Evolutionary conservation across 2,888 invertebrate genomes (phyloP), one percentile per base, ranked within the genome.

Genomic region (Drosophila buzzatii): DNA sequence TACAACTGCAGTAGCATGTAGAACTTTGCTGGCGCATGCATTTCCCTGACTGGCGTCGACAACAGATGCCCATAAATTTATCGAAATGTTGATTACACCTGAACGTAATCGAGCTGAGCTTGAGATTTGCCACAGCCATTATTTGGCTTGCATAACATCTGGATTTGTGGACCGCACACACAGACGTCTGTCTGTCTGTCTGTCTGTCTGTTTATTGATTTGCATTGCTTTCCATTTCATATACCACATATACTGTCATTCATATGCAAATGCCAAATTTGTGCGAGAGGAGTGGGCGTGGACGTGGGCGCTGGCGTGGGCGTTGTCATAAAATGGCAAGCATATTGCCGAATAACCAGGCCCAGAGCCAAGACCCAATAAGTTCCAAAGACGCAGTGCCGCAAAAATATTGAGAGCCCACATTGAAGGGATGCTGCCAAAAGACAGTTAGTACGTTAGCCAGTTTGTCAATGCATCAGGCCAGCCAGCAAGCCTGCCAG

Each of bases 231-330:
- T 81, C 73, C 37, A 59, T 81, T 79, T 79, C 79, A 79, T 78
- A 73, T 74, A 33, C 49, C 49, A 44, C 3, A 14, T 23, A 41
- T 8, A 23, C 16, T 45, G 45, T 45, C 59, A 82, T 82, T 81
- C 82, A 81, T 75, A 80, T 81, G 80, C 83, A 81, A 83, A 81
- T 81, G 71, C 69, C 77, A 64, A 61, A 44, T 47, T n/a, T 60
- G 62, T 74, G 44, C n/a, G 57, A 23, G 23, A 23, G 23, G 23
- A 23, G 35, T 23, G 23, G 35, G 41, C 12, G 58, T 52, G 59
- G 20, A 2, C 1, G 45, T 14, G 51, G 35, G 53, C 10, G 53
- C 58, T 51, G 79, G n/a, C 52, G 55, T 63, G 47, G 37, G 53
- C n/a, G 55, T 53, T 63, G 60, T 58, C 80, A 79, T 74, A 74